Evolutionary conservation across 1,140 invertebrate genomes (phyloP).

Genomic region (Heliconius himera): DNA sequence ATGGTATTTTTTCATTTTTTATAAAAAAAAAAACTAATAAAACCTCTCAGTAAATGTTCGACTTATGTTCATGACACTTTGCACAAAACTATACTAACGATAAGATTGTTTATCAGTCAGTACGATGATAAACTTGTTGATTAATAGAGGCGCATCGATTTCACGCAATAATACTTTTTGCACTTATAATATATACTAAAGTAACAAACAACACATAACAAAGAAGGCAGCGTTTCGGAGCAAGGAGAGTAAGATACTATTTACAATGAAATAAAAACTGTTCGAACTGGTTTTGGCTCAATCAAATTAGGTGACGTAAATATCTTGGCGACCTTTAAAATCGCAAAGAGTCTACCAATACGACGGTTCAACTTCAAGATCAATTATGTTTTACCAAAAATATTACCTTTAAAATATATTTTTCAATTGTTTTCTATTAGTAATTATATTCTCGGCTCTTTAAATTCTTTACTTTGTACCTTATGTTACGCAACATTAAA

Average conservation of each 20-base stretch:
- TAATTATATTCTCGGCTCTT: neutral
- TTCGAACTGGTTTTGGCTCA: constrained; percentile 64
- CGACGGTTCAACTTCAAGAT: constrained; percentile 2
- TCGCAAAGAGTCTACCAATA: constrained; percentile 34
- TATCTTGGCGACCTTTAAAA: constrained; percentile 51
- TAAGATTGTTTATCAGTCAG: constrained; percentile 62
- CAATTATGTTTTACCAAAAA: neutral
- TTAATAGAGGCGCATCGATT: constrained; percentile 28
- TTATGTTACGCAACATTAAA: neutral
- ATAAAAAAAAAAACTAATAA: constrained; percentile 46
- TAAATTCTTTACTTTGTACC: neutral
- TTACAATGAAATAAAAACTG: constrained; percentile 67
- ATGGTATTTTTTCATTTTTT: constrained; percentile 47
- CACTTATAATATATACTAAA: constrained; percentile 10
- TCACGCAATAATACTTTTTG: constrained; percentile 39
- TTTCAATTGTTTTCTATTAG: neutral
- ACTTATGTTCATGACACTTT: constrained; percentile 22
- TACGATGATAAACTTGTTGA: constrained; percentile 55
- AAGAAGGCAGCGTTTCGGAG: constrained; percentile 23
- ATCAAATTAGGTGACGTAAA: constrained; percentile 65
- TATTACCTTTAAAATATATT: neutral
- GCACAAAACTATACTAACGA: constrained; percentile 45
- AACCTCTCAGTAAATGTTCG: constrained; percentile 32
- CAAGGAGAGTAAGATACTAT: constrained; percentile 59
- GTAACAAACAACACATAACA: constrained; percentile 17